Percentiles rank a stretch among this genome's conserved stretches.
phyloP scores from a whole-genome alignment of 2,113 vertebrate genomes.

The Noturus placidus region DNA sequence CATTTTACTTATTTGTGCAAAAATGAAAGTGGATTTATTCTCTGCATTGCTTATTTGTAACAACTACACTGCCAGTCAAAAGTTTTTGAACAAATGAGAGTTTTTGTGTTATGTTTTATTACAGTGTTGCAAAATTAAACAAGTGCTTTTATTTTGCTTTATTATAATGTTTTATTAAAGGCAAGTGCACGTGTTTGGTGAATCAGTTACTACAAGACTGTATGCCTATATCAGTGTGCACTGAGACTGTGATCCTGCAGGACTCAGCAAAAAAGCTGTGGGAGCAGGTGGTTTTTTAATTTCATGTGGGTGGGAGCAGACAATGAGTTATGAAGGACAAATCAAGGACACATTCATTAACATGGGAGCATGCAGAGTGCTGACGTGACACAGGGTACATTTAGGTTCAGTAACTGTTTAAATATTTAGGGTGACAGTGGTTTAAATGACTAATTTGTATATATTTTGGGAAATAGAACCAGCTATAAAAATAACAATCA shows the following conservation, averaged over 20 bases:
- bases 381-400: not conserved
- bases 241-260: not conserved
- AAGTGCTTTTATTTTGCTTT: not conserved
- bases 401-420: not conserved
- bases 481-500: not conserved
- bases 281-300: not conserved
- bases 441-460: not conserved
- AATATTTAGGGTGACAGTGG: not conserved
- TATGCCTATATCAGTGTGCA: not conserved
- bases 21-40: conserved; percentile 74
- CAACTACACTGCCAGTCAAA: conserved; percentile 53
- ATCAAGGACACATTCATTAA: not conserved
- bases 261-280: not conserved
- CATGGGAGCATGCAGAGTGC: not conserved
- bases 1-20: conserved; percentile 85
- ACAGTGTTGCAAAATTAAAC: not conserved
- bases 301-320: not conserved
- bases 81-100: not conserved
- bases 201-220: not conserved
- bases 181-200: not conserved
- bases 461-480: not conserved
- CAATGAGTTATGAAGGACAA: not conserved
- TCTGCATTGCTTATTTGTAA: conserved; percentile 84
- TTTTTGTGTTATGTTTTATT: not conserved
- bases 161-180: not conserved